Base-by-base conservation (phyloP, 2,113 vertebrate genomes). In the Peromyscus leucopus region DNA sequence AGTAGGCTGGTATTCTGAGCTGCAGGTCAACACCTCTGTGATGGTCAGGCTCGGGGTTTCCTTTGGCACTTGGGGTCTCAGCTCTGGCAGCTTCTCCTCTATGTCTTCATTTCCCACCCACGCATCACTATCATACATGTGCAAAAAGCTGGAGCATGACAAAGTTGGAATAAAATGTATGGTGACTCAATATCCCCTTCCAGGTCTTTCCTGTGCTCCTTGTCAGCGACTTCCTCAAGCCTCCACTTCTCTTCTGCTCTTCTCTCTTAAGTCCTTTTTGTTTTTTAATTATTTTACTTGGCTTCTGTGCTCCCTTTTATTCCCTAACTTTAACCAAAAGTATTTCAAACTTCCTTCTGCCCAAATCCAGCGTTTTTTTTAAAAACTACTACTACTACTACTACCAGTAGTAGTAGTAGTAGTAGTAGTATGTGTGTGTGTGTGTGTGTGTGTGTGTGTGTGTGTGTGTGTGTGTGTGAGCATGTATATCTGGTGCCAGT, bases 1-100 rank as follows among this genome's bases (percentile, higher is more conserved):
- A 19, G 10, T 26, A 13, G 10, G 10, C 0, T 36, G 26, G 19
- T 67, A 57, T 72, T 31, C 5, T 2, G n/a, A 59, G 33, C 21
- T 9, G 1, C 1, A 3, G 13, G 48, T 7, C 39, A 83, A 11
- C 1, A 42, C 28, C 0, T n/a, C 7, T 42, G 31, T 19, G 57
- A 9, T 82, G 31, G 8, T 15, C 69, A 42, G 48, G 4, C 12
- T 79, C 3, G 4, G 1, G 51, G 11, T 63, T 74, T 67, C 10
- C 22, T 55, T 82, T 17, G 12, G n/a, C 5, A 48, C 5, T 42
- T 0, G 3, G 48, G 42, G 21, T 10, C 17, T 96, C 16, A 22
- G 11, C 26, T 89, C 2, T 11, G 19, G 12, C 12, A 19, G 28
- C 33, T 78, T 72, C 63, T 59, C 19, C 1, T 88, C 57, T 74